Base-by-base conservation (phyloP, 37 sponge, comb jelly and placozoan genomes). In the Ephydatia muelleri region DNA sequence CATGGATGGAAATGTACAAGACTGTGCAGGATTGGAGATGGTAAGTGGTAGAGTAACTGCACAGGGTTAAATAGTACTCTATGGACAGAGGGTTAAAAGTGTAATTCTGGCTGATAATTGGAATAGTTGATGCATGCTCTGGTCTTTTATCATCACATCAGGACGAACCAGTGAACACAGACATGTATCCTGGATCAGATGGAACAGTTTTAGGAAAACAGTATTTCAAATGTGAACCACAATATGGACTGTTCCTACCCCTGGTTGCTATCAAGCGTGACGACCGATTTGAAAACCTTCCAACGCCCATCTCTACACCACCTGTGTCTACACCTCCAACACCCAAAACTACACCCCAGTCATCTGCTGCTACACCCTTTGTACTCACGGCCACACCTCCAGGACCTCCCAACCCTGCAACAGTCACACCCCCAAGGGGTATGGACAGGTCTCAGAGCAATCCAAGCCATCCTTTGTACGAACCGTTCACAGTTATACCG, bases 261-360 rank as follows among this genome's bases (percentile, higher is more conserved):
- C 19, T 67, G 1, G 1, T 28, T 8, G 29, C 2, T 28, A 49
- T 85, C 36, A 77, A 78, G 38, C 70, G 36, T n/a, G 85, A 85
- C 32, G 76, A 83, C 37, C 65, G 84, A 31, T 83, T 83, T 82
- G 70, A 65, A n/a, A n/a, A n/a, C n/a, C 57, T 21, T 57, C 57
- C 57, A 57, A 11, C 57, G 16, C 57, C 57, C 12, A 57, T 11
- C 1, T 16, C 14, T 21, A 57, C 57, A 16, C 57, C 57, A 57
- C 16, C 14, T 21, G 16, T 57, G 16, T 19, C 14, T 14, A 11
- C 16, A 16, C 57, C 57, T 14, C 57, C 57, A 57, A 21, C 57
- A 57, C 57, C 57, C 19, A 57, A 1, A 14, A 13, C 14, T 21
- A 57, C 16, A 16, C 57, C 57, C 16, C 16, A 19, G 16, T 14